Base-by-base conservation (phyloP, 2,888 invertebrate species). In the Coenonympha glycerion region DNA sequence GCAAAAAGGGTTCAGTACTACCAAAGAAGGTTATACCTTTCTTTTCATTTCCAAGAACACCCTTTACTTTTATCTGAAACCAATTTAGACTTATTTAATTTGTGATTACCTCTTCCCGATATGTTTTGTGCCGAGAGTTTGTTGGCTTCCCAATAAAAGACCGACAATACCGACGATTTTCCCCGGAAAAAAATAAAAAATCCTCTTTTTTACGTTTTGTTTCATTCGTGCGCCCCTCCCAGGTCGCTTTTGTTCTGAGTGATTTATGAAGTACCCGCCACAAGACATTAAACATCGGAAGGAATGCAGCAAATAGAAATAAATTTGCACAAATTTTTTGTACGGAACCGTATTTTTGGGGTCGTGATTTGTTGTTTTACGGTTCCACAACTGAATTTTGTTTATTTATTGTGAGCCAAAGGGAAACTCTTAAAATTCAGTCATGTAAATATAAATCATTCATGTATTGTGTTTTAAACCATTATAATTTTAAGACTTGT, bases 121-220 rank as follows among this genome's bases (percentile, higher is more conserved):
- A 15, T 6, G 31, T 15, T 6, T 31, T 13, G 6, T 8, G 15
- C 9, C 15, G 15, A 2, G 16, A n/a, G n/a, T n/a, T n/a, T n/a
- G 31, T 65, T 64, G 73, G 63, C 69, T 71, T 70, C 58, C 65
- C 60, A 65, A 66, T 59, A 66, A 66, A 64, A 63, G 61, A 66
- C n/a, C n/a, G n/a, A 65, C 63, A 62, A 66, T 60, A 64, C 60
- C 55, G 61, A 65, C 66, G 65, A 65, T 72, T 66, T 63, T 57
- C 56, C 59, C 56, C 53, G 58, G 53, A 53, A 56, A 62, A 58
- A 58, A 65, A 59, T 55, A 63, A 64, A 65, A 65, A 67, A 67
- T 66, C 63, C 62, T 63, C 60, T 62, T 63, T 31, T 71, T 69
- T 66, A 68, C 65, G 68, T 71, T 71, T 71, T 69, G 66, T 69